A percentile compares a stretch with the other conserved stretches of the same genome.
phyloP scores from a whole-genome alignment of 2,888 invertebrate genomes.

The Melanargia galathea region DNA sequence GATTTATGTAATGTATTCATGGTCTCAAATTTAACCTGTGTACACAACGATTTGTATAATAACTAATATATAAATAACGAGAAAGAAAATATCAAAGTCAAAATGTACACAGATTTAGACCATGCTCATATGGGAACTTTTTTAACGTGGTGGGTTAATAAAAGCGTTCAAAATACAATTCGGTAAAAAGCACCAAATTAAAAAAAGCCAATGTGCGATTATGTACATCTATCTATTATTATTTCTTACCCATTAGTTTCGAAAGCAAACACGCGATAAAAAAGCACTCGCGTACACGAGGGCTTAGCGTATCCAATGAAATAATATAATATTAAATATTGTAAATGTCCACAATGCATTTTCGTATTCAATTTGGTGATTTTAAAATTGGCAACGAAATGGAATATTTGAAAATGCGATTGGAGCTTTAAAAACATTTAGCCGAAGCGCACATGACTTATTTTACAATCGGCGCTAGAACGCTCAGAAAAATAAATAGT shows the following conservation, averaged over 20 bases:
- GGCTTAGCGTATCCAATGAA: constrained; percentile 1
- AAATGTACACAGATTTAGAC: neutral
- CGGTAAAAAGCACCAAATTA: too few species aligned
- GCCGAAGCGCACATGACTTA: constrained; percentile 1
- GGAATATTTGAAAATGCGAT: constrained; percentile 3
- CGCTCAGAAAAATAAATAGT: neutral
- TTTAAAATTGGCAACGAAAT: neutral
- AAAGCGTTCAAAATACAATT: too few species aligned
- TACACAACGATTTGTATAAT: constrained; percentile 18
- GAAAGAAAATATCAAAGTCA: constrained; percentile 9
- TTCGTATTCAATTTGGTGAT: neutral
- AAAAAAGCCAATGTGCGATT: too few species aligned
- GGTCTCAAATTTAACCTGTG: constrained; percentile 21
- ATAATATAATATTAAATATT: neutral
- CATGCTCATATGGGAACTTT: neutral
- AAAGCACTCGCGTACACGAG: too few species aligned
- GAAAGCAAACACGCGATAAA: too few species aligned
- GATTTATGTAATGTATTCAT: constrained; percentile 32
- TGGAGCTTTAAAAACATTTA: neutral
- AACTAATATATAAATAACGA: neutral
- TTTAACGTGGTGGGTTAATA: too few species aligned
- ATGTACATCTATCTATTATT: too few species aligned
- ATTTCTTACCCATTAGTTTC: too few species aligned
- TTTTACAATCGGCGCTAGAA: neutral
- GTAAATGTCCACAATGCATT: neutral